phyloP scores from a whole-genome alignment of 2,113 vertebrate species.

The Forbesichthys agassizii region DNA sequence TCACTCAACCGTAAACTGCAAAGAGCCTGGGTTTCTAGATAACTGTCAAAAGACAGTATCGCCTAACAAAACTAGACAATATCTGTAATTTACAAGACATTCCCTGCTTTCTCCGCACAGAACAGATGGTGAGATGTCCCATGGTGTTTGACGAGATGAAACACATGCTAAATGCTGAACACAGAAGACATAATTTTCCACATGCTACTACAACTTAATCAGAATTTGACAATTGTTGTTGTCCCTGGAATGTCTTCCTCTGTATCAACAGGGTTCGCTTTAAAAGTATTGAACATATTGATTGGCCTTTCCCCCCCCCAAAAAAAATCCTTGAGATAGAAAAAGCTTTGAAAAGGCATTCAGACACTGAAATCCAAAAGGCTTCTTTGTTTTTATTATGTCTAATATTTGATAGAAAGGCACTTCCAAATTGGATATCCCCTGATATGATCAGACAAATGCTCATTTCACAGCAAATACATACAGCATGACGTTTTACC shows the following conservation, averaged over 20 bases:
- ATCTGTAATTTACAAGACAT: constrained; percentile 50
- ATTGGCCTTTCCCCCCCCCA: too few species aligned
- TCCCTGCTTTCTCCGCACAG: background rate
- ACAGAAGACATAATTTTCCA: constrained; percentile 4
- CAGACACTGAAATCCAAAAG: too few species aligned
- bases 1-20: too few species aligned
- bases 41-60: constrained; percentile 8
- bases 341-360: too few species aligned
- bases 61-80: constrained; percentile 3
- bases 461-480: too few species aligned
- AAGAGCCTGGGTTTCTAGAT: background rate
- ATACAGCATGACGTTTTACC: too few species aligned
- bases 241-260: constrained; percentile 6
- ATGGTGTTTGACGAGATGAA: constrained; percentile 27
- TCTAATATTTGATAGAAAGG: too few species aligned
- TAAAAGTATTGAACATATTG: background rate
- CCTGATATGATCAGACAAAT: too few species aligned
- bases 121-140: constrained; percentile 43
- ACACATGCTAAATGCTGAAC: constrained; percentile 25
- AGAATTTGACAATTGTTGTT: too few species aligned
- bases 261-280: background rate
- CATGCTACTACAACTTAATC: constrained; percentile 11
- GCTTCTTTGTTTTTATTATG: too few species aligned
- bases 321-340: too few species aligned
- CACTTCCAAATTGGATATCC: too few species aligned